Conservation (phyloP, 2,113 vertebrate species). For the Barnardius zonarius region DNA sequence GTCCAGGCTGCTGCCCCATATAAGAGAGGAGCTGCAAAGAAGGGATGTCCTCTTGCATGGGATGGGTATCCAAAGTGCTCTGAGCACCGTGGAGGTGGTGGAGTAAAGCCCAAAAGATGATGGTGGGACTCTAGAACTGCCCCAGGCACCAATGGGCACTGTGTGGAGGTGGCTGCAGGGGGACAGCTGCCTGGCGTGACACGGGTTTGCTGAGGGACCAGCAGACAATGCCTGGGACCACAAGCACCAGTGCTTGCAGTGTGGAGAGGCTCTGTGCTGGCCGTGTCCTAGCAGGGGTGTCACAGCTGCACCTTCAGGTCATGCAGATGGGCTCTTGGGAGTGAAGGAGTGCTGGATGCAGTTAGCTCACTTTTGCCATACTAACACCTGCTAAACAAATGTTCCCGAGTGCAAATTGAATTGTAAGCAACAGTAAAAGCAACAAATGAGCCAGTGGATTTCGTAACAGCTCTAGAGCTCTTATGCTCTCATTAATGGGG, state of each 20-base stretch:
- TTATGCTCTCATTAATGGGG: not conserved
- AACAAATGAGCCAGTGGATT: conserved; percentile 5
- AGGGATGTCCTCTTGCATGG: rapidly evolving
- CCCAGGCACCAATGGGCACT: too few species aligned
- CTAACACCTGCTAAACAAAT: not conserved
- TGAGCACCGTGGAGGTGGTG: not conserved
- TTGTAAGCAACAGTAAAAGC: not conserved
- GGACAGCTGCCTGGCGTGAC: not conserved
- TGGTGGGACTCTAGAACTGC: not conserved
- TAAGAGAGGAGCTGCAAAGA: not conserved
- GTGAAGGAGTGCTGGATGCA: not conserved
- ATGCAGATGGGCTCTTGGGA: not conserved
- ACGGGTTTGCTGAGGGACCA: not conserved
- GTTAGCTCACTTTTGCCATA: not conserved
- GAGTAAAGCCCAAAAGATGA: not conserved
- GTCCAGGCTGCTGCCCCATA: not conserved
- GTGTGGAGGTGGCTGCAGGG: not conserved
- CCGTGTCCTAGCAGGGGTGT: not conserved
- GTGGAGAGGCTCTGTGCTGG: not conserved
- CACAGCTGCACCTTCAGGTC: not conserved
- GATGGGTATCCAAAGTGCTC: not conserved
- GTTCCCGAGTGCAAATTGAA: not conserved
- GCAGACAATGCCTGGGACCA: not conserved
- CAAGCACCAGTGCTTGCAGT: not conserved
- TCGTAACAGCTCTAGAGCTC: not conserved